Evolutionary conservation across 1,140 invertebrate species (phyloP).

Genomic region (Nasonia longicornis): DNA sequence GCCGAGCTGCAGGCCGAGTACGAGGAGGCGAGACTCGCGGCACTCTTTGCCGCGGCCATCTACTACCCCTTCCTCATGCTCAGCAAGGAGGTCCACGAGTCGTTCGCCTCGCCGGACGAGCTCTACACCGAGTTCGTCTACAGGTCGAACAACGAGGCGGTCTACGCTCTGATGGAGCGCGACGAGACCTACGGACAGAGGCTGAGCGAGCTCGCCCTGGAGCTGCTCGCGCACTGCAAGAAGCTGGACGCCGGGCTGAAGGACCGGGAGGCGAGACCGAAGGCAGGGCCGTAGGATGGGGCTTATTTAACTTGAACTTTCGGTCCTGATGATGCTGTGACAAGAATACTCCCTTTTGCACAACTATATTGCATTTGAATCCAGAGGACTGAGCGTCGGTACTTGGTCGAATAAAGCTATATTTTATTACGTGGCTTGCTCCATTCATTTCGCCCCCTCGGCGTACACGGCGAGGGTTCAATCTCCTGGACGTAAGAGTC

Average conservation of each 20-base stretch:
- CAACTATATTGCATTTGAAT: no score
- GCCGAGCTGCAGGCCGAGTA: neutral
- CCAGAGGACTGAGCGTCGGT: no score
- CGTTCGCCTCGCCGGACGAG: neutral
- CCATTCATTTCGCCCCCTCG: no score
- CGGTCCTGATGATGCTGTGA: no score
- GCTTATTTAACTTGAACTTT: no score
- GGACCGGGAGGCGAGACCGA: no score
- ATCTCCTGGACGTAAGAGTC: no score
- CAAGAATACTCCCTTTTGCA: no score
- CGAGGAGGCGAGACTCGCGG: neutral
- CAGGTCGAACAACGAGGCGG: neutral
- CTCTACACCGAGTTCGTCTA: neutral
- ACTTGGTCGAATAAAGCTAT: no score
- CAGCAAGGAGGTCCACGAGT: neutral
- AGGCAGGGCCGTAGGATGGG: no score
- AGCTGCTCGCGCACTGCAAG: neutral
- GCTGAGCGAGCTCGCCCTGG: neutral
- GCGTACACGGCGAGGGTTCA: no score
- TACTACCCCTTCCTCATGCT: neutral
- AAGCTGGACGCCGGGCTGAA: neutral
- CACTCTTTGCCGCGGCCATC: neutral
- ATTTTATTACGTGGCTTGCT: neutral
- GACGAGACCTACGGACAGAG: neutral
- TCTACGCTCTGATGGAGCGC: neutral